Evolutionary conservation across 30 jellyfish, hydroid and myxozoan genomes (phyloP), one percentile per base, ranked within the genome.

Genomic region (Nemopilema nomurai): DNA sequence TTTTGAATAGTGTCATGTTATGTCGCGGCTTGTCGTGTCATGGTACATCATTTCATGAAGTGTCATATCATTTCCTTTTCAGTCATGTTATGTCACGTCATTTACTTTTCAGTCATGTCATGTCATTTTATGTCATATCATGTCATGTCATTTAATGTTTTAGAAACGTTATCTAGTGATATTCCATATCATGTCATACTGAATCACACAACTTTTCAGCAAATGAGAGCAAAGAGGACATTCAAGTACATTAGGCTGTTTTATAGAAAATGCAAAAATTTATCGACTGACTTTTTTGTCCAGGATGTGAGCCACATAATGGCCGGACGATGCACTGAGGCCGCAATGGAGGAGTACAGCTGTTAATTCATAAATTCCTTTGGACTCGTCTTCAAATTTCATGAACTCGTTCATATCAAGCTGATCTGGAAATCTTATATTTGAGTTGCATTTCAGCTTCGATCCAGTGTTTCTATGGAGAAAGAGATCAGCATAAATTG

Each of bases 321-420:
- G 99, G 3, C 99, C 99, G 0, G 99, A 94, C 74, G 79, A 77
- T 22, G 99, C 97, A 68, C 97, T 94, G 0, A 78, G 81, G 26
- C 99, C 99, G 41, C 91, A 63, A 57, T 94, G 99, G 68, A 94
- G 75, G 70, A 94, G 88, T 41, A 89, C 99, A 67, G 97, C 97
- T 70, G 96, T 71, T 32, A 94, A 71, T 33, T 80, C 81, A 65
- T 88, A 94, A 62, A 87, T 83, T 53, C 97, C 97, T 76, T 85
- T 80, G 19, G 89, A 84, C 7, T 86, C 87, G 67, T 81, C 89
- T 0, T 74, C 96, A 25, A 79, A 51, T 28, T 62, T 62, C 52
- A 80, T 71, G 83, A 72, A 94, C 27, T 94, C 96, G 77, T 86
- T 90, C 99, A 94, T 94, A 76, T 94, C 97, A 18, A 94, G 94